These are phyloP conservation scores for Temnothorax nylanderi DNA, from an alignment of 1,140 invertebrate genomes.

Conservation along the genomic window DNA sequence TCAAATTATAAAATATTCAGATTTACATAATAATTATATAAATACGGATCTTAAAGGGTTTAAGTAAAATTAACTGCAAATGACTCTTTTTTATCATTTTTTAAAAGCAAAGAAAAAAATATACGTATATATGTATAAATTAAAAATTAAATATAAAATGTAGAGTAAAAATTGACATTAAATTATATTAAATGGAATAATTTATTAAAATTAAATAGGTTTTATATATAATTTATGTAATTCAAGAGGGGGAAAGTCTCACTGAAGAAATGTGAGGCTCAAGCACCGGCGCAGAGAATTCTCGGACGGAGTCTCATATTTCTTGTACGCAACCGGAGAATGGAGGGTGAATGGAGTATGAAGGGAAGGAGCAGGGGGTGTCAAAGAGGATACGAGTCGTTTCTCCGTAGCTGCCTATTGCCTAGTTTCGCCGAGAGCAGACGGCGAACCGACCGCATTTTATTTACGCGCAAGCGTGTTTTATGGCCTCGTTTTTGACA, in stretches of 20 bases:
- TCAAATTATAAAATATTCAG: neutral
- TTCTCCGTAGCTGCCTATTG: slow-evolving; percentile 55
- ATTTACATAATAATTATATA: neutral
- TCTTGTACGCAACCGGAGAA: slow-evolving; percentile 37
- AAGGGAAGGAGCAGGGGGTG: slow-evolving; percentile 33
- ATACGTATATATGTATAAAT: neutral
- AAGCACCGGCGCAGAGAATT: neutral
- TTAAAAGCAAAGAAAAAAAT: neutral
- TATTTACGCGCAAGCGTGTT: slow-evolving; percentile 81
- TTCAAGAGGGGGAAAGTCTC: neutral
- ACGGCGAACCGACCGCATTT: slow-evolving; percentile 70
- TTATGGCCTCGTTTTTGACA: slow-evolving; percentile 78
- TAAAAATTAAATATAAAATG: neutral
- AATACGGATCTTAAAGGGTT: neutral
- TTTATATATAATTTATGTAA: neutral
- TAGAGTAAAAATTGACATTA: neutral
- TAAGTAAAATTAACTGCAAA: neutral
- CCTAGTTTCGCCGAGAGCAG: slow-evolving; percentile 64
- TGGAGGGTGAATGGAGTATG: slow-evolving; percentile 46
- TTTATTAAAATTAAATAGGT: neutral
- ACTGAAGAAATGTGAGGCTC: neutral
- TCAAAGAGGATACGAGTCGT: slow-evolving; percentile 35
- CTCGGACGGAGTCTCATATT: slow-evolving; percentile 8
- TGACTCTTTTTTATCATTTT: neutral
- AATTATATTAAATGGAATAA: neutral